Evolutionary conservation across 1,140 invertebrate species (phyloP), one percentile per base, ranked within the genome.

Genomic region (Cydia fagiglandana): DNA sequence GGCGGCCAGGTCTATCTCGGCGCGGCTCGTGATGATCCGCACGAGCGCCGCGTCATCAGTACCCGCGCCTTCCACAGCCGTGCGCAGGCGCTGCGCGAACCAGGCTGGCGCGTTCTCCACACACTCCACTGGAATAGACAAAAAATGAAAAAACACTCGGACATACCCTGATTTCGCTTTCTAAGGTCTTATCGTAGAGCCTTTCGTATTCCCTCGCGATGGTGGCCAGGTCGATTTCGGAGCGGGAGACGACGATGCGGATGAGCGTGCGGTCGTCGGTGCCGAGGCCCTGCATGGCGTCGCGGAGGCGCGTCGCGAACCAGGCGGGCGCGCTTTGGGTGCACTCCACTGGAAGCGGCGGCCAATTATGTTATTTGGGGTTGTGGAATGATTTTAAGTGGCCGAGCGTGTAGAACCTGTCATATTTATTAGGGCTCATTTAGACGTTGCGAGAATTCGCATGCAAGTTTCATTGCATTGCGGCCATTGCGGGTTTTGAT

Each of bases 221-320:
- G 80, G 94, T 93, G 20, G 88, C 95, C 80, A 97, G 93, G 92
- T 97, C 96, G 70, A 96, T 94, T 93, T 97, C 96, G 53, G 95
- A 94, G 75, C 96, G 94, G 79, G 95, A 94, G 2, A 97, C 96
- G 75, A 97, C 90, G 76, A 97, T 95, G 17, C 96, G 92, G 73
- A 97, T 96, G 73, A 97, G 93, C 2, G 95, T 95, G 15, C 92
- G 87, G 83, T 97, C 96, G 86, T 96, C 94, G 9, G 96, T 97
- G 45, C 96, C 96, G 24, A 94, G 79, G 0, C 96, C 95, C 78
- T 95, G 94, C 95, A 97, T 96, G 10, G 96, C 94, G 64, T 94
- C 93, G 73, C 96, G 94, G n/a, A 97, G 89, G 2, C 95, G 93
- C 74, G 95, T 94, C 75, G 97, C 96, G 93, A 96, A 97, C 87